phyloP scores from a whole-genome alignment of 2,797 vertebrate species.

The Sciaenops ocellatus region DNA sequence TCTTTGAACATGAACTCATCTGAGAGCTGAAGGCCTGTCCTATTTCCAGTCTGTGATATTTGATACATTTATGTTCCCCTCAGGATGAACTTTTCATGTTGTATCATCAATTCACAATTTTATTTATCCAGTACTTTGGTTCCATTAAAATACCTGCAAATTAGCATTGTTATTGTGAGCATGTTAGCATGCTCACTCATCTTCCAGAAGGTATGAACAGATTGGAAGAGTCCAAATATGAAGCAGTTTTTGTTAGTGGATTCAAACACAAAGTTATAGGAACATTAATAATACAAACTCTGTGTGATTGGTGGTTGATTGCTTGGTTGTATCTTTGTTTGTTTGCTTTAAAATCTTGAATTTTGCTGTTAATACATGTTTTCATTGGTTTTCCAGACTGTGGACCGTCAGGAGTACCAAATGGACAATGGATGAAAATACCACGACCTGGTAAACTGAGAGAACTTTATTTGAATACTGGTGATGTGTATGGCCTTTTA shows the following conservation, averaged over 20 bases:
- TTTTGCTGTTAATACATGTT: neutral
- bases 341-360: neutral
- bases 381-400: slow-evolving; percentile 67
- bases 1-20: neutral
- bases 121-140: too few relatives aligned
- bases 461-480: neutral
- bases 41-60: neutral
- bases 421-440: slow-evolving; percentile 82
- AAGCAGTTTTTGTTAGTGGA: too few relatives aligned
- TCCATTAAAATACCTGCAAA: too few relatives aligned
- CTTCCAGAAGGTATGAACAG: too few relatives aligned
- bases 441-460: slow-evolving; percentile 72
- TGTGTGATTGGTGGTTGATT: neutral
- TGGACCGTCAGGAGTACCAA: slow-evolving; percentile 69
- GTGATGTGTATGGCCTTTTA: neutral
- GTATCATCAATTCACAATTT: too few relatives aligned
- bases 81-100: neutral
- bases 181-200: too few relatives aligned
- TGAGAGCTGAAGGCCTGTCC: neutral
- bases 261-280: too few relatives aligned
- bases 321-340: neutral
- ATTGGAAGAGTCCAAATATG: too few relatives aligned
- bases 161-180: too few relatives aligned
- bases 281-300: neutral
- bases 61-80: neutral